These are phyloP conservation scores for Megaptera novaeangliae DNA, from an alignment of 2,113 vertebrate genomes.

Conservation along the genomic window DNA sequence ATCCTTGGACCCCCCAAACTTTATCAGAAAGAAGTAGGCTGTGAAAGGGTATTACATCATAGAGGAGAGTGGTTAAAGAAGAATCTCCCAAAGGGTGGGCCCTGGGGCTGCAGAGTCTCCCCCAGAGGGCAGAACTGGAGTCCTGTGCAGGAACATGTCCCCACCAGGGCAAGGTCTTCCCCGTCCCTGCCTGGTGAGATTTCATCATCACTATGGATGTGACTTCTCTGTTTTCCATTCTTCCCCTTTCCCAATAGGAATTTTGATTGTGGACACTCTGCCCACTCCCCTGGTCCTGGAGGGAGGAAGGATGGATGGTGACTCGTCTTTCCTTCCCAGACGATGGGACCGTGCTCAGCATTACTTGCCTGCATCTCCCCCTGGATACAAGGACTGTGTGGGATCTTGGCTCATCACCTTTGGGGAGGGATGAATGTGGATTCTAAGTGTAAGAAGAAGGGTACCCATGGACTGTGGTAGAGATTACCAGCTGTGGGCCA, in stretches of 20 bases:
- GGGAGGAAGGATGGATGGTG: background rate
- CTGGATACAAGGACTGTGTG: background rate
- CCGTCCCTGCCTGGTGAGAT: background rate
- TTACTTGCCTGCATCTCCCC: background rate
- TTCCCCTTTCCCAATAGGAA: too few species aligned
- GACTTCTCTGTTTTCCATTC: too few species aligned
- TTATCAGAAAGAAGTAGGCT: background rate
- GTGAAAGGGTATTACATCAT: background rate
- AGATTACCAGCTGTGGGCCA: too few species aligned
- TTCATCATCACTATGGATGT: background rate
- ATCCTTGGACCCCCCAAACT: background rate
- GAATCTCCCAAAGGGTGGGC: background rate
- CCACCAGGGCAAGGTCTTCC: background rate
- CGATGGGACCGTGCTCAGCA: too few species aligned
- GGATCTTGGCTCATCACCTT: background rate
- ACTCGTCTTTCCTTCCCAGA: background rate
- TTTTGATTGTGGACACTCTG: background rate
- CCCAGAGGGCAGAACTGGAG: background rate
- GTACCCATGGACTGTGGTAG: background rate
- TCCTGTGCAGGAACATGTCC: background rate
- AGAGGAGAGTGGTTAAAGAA: background rate
- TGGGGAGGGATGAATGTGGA: background rate
- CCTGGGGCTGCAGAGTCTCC: background rate
- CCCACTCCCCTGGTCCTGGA: too few species aligned
- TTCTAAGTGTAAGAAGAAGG: background rate